Base-by-base conservation (phyloP, 1,140 invertebrate species). In the Pseudomyrmex dendroicus region DNA sequence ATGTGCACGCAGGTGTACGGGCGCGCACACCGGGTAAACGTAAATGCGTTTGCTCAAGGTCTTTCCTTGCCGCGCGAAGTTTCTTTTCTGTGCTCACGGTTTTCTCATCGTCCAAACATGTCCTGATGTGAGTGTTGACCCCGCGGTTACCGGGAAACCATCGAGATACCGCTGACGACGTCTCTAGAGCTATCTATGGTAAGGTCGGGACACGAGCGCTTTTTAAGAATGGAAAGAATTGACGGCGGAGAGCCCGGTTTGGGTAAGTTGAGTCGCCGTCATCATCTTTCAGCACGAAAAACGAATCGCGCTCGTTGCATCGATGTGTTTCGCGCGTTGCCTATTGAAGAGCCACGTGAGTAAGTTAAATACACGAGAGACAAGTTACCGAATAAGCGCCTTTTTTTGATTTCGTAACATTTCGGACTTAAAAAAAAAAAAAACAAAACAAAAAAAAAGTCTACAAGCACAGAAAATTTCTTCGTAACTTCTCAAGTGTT, bases 61-160 rank as follows among this genome's bases (percentile, higher is more conserved):
- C 86, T 85, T 74, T 35, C 35, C 35, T 73, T 73, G 74, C 72
- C 78, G 74, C 74, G 82, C 74, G 82, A 88, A 88, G 78, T 83
- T 88, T 85, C 78, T 89, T 88, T 70, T 77, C 83, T 83, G 17
- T 85, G 35, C 35, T 68, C 73, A 73, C 48, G 78, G 87, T 88
- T 89, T 83, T 89, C 87, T 85, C 83, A 88, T 88, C 87, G 84
- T 85, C 87, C 87, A 88, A 88, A 89, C 87, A 89, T 89, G 87
- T 89, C 87, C 73, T 86, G 87, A 89, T 88, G 84, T 88, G 84
- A 89, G 84, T 88, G 68, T 88, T 83, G 87, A 88, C 84, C 87
- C 73, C 83, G 46, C 66, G 87, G 77, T 89, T 89, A 89, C 87
- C 62, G 84, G 84, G 87, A 89, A 89, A 74, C 80, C 86, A 88